Conservation (phyloP, 2,888 invertebrate species). For the Nudaria mundana region DNA sequence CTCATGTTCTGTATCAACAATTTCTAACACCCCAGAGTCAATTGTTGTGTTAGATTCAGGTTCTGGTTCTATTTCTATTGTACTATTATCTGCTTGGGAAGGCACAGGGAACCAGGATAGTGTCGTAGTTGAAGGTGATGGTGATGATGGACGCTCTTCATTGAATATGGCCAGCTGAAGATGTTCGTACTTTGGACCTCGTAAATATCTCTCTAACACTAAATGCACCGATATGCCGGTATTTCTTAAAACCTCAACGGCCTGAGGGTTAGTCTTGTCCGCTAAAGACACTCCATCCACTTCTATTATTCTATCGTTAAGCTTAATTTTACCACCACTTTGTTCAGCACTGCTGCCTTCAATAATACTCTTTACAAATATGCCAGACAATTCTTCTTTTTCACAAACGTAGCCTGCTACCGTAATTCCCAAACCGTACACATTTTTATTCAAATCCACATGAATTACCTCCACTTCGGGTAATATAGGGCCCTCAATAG, state of each 20-base stretch:
- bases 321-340: slow-evolving; percentile 93
- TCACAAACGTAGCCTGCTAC: slow-evolving; percentile 99
- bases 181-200: slow-evolving; percentile 96
- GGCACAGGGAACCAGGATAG: slow-evolving; percentile 92
- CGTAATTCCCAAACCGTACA: slow-evolving; percentile 95
- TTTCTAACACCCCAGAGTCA: slow-evolving; percentile 86
- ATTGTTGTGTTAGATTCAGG: slow-evolving; percentile 90
- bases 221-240: slow-evolving; percentile 95
- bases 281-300: slow-evolving; percentile 94
- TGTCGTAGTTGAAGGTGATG: slow-evolving; percentile 90
- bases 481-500: slow-evolving; percentile 82
- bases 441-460: slow-evolving; percentile 94
- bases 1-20: slow-evolving; percentile 77
- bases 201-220: slow-evolving; percentile 94
- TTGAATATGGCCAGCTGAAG: slow-evolving; percentile 92
- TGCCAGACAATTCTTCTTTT: slow-evolving; percentile 99
- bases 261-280: slow-evolving; percentile 97
- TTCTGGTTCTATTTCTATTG: slow-evolving; percentile 86
- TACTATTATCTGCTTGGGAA: slow-evolving; percentile 83
- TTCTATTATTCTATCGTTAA: slow-evolving; percentile 98
- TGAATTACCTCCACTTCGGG: slow-evolving; percentile 96
- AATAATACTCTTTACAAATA: slow-evolving; percentile 99
- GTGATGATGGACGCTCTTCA: slow-evolving; percentile 79
- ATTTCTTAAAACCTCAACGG: slow-evolving; percentile 96
- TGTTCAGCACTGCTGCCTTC: slow-evolving; percentile 97